Evolutionary conservation across 2,113 vertebrate species (phyloP), one percentile per base, ranked within the genome.

Genomic region (Chiloscyllium plagiosum): DNA sequence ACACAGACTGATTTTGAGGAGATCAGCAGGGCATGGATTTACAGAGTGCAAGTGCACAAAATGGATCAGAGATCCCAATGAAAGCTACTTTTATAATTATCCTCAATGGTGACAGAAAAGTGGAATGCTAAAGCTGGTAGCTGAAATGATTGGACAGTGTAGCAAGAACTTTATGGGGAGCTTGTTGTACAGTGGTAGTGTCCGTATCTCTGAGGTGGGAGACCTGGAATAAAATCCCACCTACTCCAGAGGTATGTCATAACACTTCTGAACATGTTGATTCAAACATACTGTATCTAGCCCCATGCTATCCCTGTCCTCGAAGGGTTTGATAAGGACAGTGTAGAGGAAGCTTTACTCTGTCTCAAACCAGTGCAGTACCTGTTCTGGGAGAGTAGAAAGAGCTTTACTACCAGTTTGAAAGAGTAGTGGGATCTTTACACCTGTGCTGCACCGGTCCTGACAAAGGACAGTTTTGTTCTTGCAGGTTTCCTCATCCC

Each of bases 401-500:
- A 47, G 42, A 47, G 42, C 42, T 47, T 47, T 47, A 47, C 42
- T 47, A 47, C 42, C 42, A 47, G 72, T 76, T 76, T 76, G 72
- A 76, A 0, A 8, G 70, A 4, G 68, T 20, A 4, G 68, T 4
- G 2, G 68, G 20, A 70, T 20, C 1, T 70, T 70, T 70, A 70
- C 17, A 24, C 22, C 22, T 2, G 17, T 70, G 68, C 22, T 70
- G 20, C 22, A 70, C 22, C 22, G 24, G 20, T 0, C 20, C 78
- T 80, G 76, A 13, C 13, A 80, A 37, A 0, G 78, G 78, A 37
- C n/a, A 80, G n/a, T 17, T 12, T 33, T 92, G 90, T 76, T 66
- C 78, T 86, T 90, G 94, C 96, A 85, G 95, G 95, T 96, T 96
- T 85, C 15, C 37, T 69, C 80, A 94, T 96, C 22, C 93, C 52